A percentile compares a stretch with the other conserved stretches of the same genome.
These are phyloP conservation scores for Gandaritis pyraliata DNA, from an alignment of 2,888 invertebrate species.

Conservation along the genomic window DNA sequence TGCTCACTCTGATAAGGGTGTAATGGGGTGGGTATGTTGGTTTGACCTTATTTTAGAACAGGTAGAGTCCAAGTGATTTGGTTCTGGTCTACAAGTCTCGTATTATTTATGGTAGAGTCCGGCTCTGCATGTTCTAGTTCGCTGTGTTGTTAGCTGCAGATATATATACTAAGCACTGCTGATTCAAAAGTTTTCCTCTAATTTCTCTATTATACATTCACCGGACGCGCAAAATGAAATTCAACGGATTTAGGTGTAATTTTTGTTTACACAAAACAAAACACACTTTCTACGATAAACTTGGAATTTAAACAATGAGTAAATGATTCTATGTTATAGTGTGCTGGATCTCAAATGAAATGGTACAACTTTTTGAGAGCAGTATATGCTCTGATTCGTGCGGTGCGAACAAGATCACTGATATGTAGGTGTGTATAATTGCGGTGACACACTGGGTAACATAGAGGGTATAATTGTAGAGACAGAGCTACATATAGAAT, in stretches of 20 bases:
- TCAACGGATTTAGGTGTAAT: conserved; percentile 16
- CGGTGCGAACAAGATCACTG: conserved; percentile 29
- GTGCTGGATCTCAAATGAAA: conserved; percentile 40
- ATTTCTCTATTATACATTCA: conserved; percentile 16
- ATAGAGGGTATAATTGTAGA: not conserved
- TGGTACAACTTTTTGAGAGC: conserved; percentile 41
- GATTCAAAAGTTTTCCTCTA: conserved; percentile 10
- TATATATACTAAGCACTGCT: not conserved
- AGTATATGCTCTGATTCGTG: conserved; percentile 40
- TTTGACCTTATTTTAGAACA: no score
- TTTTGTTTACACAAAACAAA: conserved; percentile 23
- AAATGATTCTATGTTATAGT: conserved; percentile 19
- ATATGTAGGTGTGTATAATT: conserved; percentile 26
- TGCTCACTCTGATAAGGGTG: no score
- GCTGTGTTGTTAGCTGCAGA: conserved; percentile 1
- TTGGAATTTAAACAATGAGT: conserved; percentile 38
- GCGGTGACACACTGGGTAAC: conserved; percentile 23
- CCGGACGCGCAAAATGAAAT: conserved; percentile 16
- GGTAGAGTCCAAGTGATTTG: no score
- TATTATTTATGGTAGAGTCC: conserved; percentile 1
- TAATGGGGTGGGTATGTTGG: no score
- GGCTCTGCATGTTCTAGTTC: conserved; percentile 4
- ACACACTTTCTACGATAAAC: conserved; percentile 30
- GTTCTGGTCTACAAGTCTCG: not conserved
- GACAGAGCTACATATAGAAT: not conserved